These are phyloP conservation scores for Natator depressus DNA, from an alignment of 2,113 vertebrate species.

Conservation along the genomic window DNA sequence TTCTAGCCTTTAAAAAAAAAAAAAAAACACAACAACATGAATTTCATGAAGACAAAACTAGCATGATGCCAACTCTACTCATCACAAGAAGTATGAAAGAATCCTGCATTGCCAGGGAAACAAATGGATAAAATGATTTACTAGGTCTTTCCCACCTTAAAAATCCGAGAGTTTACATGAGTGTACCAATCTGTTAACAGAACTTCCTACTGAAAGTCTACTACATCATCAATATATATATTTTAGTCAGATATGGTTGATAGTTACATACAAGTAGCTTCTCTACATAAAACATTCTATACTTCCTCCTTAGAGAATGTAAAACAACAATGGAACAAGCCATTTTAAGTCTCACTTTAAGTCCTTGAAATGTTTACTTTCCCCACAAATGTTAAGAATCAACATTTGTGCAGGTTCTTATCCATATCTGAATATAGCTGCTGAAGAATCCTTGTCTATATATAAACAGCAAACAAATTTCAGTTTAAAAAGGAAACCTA, in stretches of 20 bases:
- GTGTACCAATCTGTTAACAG: background rate
- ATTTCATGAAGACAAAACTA: background rate
- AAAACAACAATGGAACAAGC: background rate
- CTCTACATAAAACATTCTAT: background rate
- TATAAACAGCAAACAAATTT: slow-evolving; percentile 1
- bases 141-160: background rate
- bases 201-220: background rate
- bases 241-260: background rate
- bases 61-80: background rate
- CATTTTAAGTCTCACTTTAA: background rate
- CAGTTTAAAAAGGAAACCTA: background rate
- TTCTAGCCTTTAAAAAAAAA: background rate
- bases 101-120: background rate
- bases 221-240: background rate
- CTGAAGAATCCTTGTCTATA: background rate
- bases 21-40: background rate
- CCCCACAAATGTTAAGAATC: background rate
- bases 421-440: background rate
- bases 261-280: background rate
- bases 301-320: background rate
- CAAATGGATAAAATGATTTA: background rate
- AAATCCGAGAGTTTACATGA: background rate
- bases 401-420: accelerated
- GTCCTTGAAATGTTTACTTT: background rate
- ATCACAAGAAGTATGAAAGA: background rate